Conservation (phyloP, 2,113 vertebrate species). For the Heliornis fulica region DNA sequence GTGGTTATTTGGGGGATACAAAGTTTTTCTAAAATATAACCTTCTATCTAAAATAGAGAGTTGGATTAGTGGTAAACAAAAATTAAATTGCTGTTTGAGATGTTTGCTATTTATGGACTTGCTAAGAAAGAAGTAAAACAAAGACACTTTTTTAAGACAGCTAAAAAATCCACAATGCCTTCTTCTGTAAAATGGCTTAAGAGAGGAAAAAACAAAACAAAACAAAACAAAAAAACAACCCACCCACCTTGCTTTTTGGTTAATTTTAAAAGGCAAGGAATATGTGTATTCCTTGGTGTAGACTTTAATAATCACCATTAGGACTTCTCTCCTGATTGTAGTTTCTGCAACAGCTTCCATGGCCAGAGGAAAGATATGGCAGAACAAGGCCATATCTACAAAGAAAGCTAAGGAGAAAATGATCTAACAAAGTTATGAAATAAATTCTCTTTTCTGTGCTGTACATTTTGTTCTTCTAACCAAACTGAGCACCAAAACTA, state of each 20-base stretch:
- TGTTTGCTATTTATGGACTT: neutral
- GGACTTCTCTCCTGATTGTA: neutral
- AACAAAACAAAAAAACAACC: too few species aligned
- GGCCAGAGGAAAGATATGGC: neutral
- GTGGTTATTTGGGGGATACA: neutral
- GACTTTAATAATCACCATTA: neutral
- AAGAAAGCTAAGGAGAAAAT: neutral
- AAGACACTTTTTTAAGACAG: neutral
- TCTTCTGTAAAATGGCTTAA: neutral
- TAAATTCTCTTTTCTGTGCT: neutral
- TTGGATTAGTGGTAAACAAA: neutral
- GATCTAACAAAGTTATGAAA: neutral
- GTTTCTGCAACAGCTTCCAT: neutral
- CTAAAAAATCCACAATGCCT: neutral
- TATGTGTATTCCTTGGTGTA: neutral
- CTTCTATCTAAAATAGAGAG: neutral
- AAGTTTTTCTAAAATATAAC: neutral
- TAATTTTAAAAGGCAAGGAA: neutral
- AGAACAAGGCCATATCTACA: neutral
- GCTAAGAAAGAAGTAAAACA: neutral
- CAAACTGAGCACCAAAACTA: neutral
- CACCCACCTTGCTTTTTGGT: neutral
- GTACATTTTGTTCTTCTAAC: neutral
- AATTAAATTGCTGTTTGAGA: neutral
- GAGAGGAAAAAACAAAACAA: neutral